A percentile compares a stretch with the other conserved stretches of the same genome.
Conservation (phyloP, 1,140 invertebrate genomes). For the Drosophila arawakana region DNA sequence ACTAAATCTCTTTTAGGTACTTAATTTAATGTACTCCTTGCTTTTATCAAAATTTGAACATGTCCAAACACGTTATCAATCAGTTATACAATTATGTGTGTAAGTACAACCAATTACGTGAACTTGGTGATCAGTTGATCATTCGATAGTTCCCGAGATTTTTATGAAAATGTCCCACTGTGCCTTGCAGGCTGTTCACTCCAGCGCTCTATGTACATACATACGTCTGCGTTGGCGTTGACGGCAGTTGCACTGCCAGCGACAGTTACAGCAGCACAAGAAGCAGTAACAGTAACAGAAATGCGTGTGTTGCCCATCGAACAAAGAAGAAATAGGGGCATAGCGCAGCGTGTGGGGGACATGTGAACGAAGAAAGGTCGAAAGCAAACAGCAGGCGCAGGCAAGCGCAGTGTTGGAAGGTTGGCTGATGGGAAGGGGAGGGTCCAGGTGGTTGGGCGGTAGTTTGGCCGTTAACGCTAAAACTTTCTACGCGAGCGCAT, state of each 20-base stretch:
- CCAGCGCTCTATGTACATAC: not conserved
- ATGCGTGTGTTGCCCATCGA: conserved; percentile 58
- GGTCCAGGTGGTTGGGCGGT: conserved; percentile 36
- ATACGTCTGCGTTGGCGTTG: not conserved
- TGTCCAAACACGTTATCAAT: conserved; percentile 10
- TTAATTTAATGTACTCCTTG: too few relatives aligned
- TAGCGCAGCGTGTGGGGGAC: conserved; percentile 53
- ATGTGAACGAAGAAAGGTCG: conserved; percentile 74
- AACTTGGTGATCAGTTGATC: conserved; percentile 3
- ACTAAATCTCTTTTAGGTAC: too few relatives aligned
- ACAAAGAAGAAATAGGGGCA: conserved; percentile 70
- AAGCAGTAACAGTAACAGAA: conserved; percentile 66
- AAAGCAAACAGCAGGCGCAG: conserved; percentile 62
- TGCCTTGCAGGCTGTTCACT: conserved; percentile 30
- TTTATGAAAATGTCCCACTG: conserved; percentile 20
- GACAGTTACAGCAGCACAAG: conserved; percentile 23
- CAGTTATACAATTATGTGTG: not conserved
- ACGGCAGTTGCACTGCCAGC: not conserved
- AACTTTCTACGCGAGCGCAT: conserved; percentile 81
- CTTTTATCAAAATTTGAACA: not conserved
- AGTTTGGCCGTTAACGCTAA: conserved; percentile 69
- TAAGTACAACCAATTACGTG: conserved; percentile 1
- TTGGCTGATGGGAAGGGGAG: not conserved
- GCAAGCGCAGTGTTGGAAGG: not conserved
- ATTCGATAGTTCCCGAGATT: not conserved